Base-by-base conservation (phyloP, 2,113 vertebrate genomes). In the Sinocyclocheilus anophthalmus region DNA sequence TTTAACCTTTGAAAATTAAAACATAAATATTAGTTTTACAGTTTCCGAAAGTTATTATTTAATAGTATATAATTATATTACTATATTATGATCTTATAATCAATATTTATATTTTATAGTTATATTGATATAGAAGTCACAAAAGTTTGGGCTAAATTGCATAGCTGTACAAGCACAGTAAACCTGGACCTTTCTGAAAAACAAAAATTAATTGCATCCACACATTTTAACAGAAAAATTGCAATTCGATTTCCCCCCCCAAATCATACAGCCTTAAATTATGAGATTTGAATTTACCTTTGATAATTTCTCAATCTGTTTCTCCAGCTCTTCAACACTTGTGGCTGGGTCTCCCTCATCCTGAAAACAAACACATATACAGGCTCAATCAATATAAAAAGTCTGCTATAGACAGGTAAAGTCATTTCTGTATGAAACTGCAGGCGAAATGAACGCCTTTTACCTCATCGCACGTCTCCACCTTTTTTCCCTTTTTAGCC, bases 291-390 rank as follows among this genome's bases (percentile, higher is more conserved):
- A 16, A 79, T 93, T 94, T 94, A 99, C 98, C 96, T 99, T 99
- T 59, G 96, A 95, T 89, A 99, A 89, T 92, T 99, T 99, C 84
- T 99, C 98, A 45, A 99, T 99, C 91, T 99, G 98, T 89, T 99
- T 99, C 93, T 99, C 98, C 79, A 99, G 94, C 88, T 99, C 98
- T 92, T 99, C 98, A 45, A 99, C 92, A 89, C 96, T 99, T 83
- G 96, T 97, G 89, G 96, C 91, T 88, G 98, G 97, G 90, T 99
- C 97, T 33, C 97, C 97, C 78, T 99, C 98, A 93, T 99, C 98
- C 98, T 99, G 53, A 22, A 85, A 84, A 72, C 86, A 84, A 67
- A 87, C 76, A 65, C 57, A 37, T 2, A 73, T 7, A 6, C 37
- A 30, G 9, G 3, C 42, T 42, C 4, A 80, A 11, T 63, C n/a